phyloP scores from a whole-genome alignment of 2,797 vertebrate genomes.

The Myioborus melanocephalus region DNA sequence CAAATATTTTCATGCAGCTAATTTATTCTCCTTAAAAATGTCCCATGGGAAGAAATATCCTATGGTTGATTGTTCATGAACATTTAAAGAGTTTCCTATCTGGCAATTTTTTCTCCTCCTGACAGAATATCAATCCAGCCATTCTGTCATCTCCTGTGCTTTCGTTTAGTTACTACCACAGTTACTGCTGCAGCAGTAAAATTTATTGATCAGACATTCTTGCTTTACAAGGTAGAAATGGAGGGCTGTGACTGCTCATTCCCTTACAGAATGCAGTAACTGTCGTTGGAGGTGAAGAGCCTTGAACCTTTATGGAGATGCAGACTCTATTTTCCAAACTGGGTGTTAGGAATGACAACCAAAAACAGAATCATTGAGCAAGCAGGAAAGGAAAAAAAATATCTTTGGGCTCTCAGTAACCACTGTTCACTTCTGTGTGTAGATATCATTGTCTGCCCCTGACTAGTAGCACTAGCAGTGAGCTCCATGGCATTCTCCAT shows the following conservation, averaged over 20 bases:
- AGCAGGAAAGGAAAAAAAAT: neutral
- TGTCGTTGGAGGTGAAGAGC: neutral
- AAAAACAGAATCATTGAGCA: neutral
- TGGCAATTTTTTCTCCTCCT: neutral
- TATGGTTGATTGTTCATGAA: neutral
- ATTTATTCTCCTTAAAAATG: neutral
- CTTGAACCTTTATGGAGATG: neutral
- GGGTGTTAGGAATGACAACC: neutral
- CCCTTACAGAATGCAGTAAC: neutral
- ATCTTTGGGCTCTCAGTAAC: neutral
- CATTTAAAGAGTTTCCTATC: neutral
- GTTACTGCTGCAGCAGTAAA: constrained; percentile 16
- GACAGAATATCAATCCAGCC: constrained; percentile 1
- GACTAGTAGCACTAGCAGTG: neutral
- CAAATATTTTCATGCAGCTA: neutral
- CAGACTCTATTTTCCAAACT: neutral
- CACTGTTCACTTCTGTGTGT: neutral
- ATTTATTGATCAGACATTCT: constrained; percentile 2
- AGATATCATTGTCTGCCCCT: neutral
- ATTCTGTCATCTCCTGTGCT: neutral
- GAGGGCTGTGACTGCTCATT: neutral
- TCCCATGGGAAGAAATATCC: neutral
- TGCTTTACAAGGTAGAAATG: constrained; percentile 15
- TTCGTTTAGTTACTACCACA: constrained; percentile 13
- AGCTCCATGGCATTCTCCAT: neutral